Conservation (phyloP, 2,888 invertebrate genomes). For the Melinaea menophilus region DNA sequence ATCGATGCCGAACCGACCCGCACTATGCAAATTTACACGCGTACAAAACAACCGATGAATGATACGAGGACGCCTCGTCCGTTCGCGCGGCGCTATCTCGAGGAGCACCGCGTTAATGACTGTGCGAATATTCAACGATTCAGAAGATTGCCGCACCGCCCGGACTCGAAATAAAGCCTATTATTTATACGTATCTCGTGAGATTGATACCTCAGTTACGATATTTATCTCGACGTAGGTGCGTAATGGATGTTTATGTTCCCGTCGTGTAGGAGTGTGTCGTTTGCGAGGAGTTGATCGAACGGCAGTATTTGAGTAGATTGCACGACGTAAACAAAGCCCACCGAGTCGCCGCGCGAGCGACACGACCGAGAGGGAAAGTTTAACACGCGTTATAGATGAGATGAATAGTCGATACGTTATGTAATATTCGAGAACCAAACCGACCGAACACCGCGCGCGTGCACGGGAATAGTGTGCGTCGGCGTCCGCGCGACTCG, state of each 20-base stretch:
- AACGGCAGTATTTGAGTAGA: no score
- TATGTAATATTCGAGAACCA: slow-evolving; percentile 48
- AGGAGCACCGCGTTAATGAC: slow-evolving; percentile 28
- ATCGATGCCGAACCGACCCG: slow-evolving; percentile 59
- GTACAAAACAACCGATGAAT: slow-evolving; percentile 63
- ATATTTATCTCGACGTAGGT: background rate
- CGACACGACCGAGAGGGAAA: slow-evolving; percentile 3
- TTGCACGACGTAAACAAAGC: no score
- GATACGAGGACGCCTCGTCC: slow-evolving; percentile 55
- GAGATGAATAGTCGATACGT: slow-evolving; percentile 37
- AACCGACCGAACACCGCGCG: slow-evolving; percentile 52
- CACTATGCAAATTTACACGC: slow-evolving; percentile 65
- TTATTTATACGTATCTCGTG: slow-evolving; percentile 13
- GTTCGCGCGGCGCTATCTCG: slow-evolving; percentile 28
- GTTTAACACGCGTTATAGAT: slow-evolving; percentile 12
- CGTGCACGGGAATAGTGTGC: slow-evolving; percentile 65
- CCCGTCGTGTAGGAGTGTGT: no score
- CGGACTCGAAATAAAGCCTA: slow-evolving; percentile 14
- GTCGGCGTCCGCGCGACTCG: slow-evolving; percentile 53
- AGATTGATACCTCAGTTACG: slow-evolving; percentile 13
- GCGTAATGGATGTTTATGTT: no score
- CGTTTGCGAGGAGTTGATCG: no score
- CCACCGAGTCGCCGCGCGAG: background rate
- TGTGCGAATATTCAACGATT: slow-evolving; percentile 34
- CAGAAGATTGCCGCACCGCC: slow-evolving; percentile 26